Base-by-base conservation (phyloP, 2,113 vertebrate species). In the Colistium nudipinnis region DNA sequence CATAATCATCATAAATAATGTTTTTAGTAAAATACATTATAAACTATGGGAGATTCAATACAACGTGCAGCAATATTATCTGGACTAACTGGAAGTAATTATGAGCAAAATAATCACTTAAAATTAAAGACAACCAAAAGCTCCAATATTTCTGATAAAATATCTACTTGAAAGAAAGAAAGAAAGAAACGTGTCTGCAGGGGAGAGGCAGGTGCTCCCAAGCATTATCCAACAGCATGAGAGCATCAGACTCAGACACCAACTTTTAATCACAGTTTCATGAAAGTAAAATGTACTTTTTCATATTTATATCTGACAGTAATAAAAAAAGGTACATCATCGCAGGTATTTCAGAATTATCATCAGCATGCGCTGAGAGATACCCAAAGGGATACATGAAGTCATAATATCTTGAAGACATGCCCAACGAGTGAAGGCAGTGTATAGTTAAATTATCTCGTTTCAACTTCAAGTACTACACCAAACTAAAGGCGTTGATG, bases 161-260 rank as follows among this genome's bases (percentile, higher is more conserved):
- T n/a, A n/a, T n/a, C n/a, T n/a, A n/a, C n/a, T n/a, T n/a, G 47
- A 16, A 8, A 27, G 47, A 27, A 27, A 27, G 47, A 27, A 27
- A 27, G 45, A 48, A 22, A 25, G 45, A 25, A 19, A 53, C 3
- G n/a, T 14, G 36, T 35, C n/a, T 51, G 43, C 10, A 19, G 22
- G 20, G 60, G 28, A 61, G 62, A 39, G 14, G 24, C 78, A 76
- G 70, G 62, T 77, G 51, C 44, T 76, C 51, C 61, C 31, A 41
- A 49, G 54, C 19, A 38, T 17, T 43, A 41, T 47, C 54, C 67
- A 54, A 20, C 74, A 27, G 45, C 27, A 56, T 63, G 47, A 70
- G 39, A 43, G 68, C 49, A 76, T 81, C 71, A 80, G 60, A 76
- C 85, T 74, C 3, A 4, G 2, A 12, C 5, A 3, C 5, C 33